These are phyloP conservation scores for Eristalinus aeneus DNA, from an alignment of 2,888 invertebrate species.

Conservation along the genomic window DNA sequence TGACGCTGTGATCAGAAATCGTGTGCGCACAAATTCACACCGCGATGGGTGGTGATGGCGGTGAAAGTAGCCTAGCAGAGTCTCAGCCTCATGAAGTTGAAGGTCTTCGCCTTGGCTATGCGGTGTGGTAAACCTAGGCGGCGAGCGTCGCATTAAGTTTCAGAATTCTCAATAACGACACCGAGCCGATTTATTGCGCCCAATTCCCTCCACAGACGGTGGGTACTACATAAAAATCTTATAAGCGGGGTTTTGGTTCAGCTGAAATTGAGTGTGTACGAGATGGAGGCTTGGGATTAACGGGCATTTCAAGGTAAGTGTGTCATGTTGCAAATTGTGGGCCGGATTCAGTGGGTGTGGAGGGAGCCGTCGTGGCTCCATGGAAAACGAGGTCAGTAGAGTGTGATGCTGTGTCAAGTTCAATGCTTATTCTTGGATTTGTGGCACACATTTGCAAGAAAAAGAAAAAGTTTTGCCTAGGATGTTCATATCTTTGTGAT, in stretches of 20 bases:
- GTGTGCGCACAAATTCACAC: constrained; percentile 22
- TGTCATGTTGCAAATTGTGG: background rate
- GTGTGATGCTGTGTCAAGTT: background rate
- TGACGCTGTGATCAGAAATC: background rate
- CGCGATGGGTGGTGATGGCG: constrained; percentile 51
- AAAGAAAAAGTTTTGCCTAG: background rate
- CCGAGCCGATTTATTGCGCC: constrained; percentile 19
- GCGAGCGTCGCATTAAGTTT: constrained; percentile 26
- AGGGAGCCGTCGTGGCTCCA: background rate
- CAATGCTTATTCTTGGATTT: background rate
- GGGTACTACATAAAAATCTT: constrained; percentile 2
- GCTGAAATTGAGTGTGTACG: background rate
- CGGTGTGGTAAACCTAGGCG: too few relatives aligned
- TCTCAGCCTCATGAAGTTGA: constrained; percentile 35
- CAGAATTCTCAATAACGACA: constrained; percentile 21
- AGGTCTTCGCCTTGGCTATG: constrained; percentile 30
- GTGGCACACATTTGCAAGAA: background rate
- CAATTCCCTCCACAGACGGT: background rate
- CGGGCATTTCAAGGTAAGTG: constrained; percentile 3
- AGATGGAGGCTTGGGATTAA: background rate
- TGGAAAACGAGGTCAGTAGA: background rate
- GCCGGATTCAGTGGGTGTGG: background rate
- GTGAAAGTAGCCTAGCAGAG: constrained; percentile 41
- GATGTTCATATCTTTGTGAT: background rate
- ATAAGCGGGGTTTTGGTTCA: constrained; percentile 8